Percentiles rank a stretch among this genome's conserved stretches.
Evolutionary conservation across 1,140 invertebrate species (phyloP).

Genomic region (Artemia franciscana): DNA sequence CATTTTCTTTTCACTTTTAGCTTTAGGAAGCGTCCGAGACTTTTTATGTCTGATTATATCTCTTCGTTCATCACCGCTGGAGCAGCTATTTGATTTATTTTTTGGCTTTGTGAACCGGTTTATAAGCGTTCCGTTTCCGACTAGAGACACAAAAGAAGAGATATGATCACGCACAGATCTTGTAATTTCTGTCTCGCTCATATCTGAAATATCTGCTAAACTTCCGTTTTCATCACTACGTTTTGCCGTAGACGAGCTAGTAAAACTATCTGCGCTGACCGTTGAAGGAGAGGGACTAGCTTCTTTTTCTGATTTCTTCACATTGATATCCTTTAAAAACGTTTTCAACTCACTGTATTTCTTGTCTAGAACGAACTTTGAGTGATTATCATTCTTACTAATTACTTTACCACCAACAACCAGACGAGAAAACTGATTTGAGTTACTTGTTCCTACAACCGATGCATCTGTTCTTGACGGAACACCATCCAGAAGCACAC

Average conservation of each 20-base stretch:
- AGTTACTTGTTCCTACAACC: neutral
- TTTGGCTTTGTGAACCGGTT: neutral
- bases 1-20: neutral
- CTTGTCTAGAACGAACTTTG: neutral
- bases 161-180: neutral
- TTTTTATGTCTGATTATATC: neutral
- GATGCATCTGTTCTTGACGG: neutral
- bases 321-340: constrained; percentile 3
- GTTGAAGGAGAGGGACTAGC: neutral
- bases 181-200: neutral
- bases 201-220: neutral
- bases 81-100: neutral
- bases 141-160: neutral
- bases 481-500: constrained; percentile 6
- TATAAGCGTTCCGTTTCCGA: neutral
- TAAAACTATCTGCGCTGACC: neutral
- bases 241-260: neutral
- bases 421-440: constrained; percentile 3
- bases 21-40: neutral
- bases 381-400: neutral
- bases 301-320: neutral
- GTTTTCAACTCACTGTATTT: constrained; percentile 3
- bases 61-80: neutral
- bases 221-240: neutral
- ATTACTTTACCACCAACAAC: constrained; percentile 7